Evolutionary conservation across 2,113 vertebrate genomes (phyloP).

Genomic region (Caloenas nicobarica): DNA sequence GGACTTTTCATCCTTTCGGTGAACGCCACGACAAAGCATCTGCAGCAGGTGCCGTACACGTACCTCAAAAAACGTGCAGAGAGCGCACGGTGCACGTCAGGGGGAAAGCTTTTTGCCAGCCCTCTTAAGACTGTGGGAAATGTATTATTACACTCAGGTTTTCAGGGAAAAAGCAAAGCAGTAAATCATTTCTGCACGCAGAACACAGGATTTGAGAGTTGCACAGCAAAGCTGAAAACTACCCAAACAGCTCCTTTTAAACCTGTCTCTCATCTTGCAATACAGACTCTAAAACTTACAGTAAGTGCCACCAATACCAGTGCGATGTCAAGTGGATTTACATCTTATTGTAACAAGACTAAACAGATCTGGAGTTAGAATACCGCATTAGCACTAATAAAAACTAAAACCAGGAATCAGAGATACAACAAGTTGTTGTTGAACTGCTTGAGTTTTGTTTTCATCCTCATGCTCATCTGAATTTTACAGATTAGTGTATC

Average conservation of each 20-base stretch:
- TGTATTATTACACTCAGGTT: not conserved
- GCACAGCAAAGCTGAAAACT: not conserved
- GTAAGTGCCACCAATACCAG: not conserved
- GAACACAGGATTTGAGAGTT: not conserved
- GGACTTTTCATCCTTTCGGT: not conserved
- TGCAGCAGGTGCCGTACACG: too few relatives aligned
- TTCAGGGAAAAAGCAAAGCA: not conserved
- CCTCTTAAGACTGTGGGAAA: not conserved
- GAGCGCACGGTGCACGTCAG: rapidly evolving
- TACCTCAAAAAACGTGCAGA: too few relatives aligned
- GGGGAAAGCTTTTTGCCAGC: not conserved
- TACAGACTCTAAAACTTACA: rapidly evolving
- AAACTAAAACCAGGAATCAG: not conserved
- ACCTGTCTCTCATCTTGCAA: not conserved
- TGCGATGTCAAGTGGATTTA: not conserved
- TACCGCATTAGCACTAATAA: not conserved
- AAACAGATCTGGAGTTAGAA: not conserved
- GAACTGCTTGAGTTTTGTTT: not conserved
- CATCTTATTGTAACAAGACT: not conserved
- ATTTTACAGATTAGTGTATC: not conserved
- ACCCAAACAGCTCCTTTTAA: not conserved
- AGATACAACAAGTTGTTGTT: not conserved
- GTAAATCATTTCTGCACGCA: not conserved
- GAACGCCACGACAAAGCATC: not conserved
- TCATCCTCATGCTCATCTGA: not conserved